Evolutionary conservation across 2,888 invertebrate species (phyloP).

Genomic region (Branchinecta sandiegonensis): DNA sequence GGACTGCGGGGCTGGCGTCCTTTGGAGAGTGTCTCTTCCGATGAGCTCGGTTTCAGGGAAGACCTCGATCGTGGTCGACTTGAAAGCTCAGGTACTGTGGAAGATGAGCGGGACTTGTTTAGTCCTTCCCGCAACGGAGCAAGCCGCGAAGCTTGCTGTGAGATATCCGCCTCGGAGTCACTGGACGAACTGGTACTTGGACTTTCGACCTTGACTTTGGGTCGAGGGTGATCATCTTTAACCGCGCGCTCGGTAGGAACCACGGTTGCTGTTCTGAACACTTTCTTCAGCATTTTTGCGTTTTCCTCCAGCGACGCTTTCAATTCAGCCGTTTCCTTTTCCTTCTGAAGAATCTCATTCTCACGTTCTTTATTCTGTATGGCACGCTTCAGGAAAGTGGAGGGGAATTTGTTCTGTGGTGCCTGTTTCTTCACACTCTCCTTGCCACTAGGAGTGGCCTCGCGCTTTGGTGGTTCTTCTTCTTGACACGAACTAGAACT

Average conservation of each 20-base stretch:
- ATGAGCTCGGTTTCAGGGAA: too few relatives aligned
- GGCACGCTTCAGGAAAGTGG: neutral
- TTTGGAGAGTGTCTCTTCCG: too few relatives aligned
- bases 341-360: slow-evolving; percentile 36
- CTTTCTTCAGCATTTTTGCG: slow-evolving; percentile 30
- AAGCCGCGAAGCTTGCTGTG: too few relatives aligned
- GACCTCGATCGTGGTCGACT: too few relatives aligned
- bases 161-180: neutral
- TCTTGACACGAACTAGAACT: neutral
- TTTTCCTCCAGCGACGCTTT: slow-evolving; percentile 38
- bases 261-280: slow-evolving; percentile 30
- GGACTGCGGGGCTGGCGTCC: too few relatives aligned
- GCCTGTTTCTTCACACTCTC: slow-evolving; percentile 1
- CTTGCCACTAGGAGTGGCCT: neutral
- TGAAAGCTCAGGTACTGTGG: too few relatives aligned
- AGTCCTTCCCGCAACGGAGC: too few relatives aligned
- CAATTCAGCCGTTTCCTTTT: slow-evolving; percentile 39
- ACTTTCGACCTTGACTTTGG: slow-evolving; percentile 3
- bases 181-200: neutral
- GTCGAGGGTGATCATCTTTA: neutral
- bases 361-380: slow-evolving; percentile 8
- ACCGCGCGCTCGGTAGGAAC: neutral
- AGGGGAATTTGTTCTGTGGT: neutral
- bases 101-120: too few relatives aligned
- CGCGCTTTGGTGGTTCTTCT: neutral